phyloP scores from a whole-genome alignment of 2,888 invertebrate genomes.

The Amiota minor region DNA sequence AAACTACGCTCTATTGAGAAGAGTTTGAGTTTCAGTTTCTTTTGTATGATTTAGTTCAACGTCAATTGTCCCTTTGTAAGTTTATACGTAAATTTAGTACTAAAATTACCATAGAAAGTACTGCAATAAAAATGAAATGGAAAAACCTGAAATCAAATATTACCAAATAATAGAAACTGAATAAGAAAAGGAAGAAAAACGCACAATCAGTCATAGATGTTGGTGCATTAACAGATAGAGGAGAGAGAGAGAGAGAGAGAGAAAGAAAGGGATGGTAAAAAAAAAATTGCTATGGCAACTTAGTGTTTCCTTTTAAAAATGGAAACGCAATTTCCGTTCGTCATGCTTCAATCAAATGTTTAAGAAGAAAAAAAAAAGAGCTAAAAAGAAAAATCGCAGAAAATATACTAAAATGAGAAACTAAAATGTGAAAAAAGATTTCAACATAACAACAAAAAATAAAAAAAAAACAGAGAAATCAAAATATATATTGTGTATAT shows the following conservation, averaged over 20 bases:
- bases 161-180: neutral
- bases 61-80: too few relatives aligned
- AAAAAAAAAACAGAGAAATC: neutral
- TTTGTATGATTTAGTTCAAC: neutral
- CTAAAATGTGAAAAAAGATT: neutral
- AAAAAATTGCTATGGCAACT: constrained; percentile 9
- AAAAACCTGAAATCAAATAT: too few relatives aligned
- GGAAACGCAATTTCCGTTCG: constrained; percentile 19
- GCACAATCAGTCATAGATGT: constrained; percentile 13
- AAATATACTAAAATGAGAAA: neutral
- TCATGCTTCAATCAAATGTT: neutral
- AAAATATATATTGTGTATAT: constrained; percentile 1
- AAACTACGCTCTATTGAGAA: too few relatives aligned
- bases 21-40: too few relatives aligned
- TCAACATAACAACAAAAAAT: neutral
- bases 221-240: neutral
- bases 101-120: too few relatives aligned
- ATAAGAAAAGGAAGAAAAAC: neutral
- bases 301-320: constrained; percentile 16
- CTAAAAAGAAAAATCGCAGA: neutral
- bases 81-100: too few relatives aligned
- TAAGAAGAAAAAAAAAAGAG: neutral
- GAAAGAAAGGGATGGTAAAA: neutral
- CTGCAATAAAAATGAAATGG: too few relatives aligned
- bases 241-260: neutral